Evolutionary conservation across 2,797 vertebrate genomes (phyloP), one percentile per base, ranked within the genome.

Genomic region (Smutsia gigantea): DNA sequence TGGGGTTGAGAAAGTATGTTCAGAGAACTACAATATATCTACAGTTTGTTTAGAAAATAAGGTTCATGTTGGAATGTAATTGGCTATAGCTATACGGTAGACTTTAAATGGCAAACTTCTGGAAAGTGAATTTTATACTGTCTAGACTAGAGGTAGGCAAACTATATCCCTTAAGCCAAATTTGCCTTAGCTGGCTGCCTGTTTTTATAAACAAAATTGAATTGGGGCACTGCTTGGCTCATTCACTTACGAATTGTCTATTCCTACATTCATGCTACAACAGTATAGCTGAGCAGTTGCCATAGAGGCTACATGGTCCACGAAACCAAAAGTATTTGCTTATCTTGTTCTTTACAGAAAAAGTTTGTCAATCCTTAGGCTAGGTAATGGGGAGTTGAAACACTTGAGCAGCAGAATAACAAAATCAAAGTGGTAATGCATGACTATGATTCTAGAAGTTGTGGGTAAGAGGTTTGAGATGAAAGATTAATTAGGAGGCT

Each of bases 131-230:
- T 77, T 46, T 90, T 78, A 87, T 79, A 69, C 18, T 82, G 4
- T 92, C 1, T 72, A 90, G 29, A 83, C 49, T 5, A 53, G 42
- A 21, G 49, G 15, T 51, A 61, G 15, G 69, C 25, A 92, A 78
- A 87, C 25, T 57, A 55, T 87, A 42, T 11, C 55, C 39, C 69
- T 71, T 66, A n/a, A 23, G 77, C 31, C 19, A 85, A 57, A 77
- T 83, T 19, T 46, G 46, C 46, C 46, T 46, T 39, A 90, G n/a
- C n/a, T 68, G 8, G 21, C 17, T 42, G 10, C 18, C n/a, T 96
- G 49, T 85, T 91, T 93, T 71, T 93, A 27, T 23, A 63, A 93
- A 88, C 79, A 79, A 75, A 93, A 81, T 63, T 95, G 8, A 87
- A 18, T 66, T 57, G 82, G 75, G 93, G 79, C 10, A 74, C 10